These are phyloP conservation scores for Hypotaenidia philippensis DNA, from an alignment of 2,797 vertebrate species.

Conservation along the genomic window DNA sequence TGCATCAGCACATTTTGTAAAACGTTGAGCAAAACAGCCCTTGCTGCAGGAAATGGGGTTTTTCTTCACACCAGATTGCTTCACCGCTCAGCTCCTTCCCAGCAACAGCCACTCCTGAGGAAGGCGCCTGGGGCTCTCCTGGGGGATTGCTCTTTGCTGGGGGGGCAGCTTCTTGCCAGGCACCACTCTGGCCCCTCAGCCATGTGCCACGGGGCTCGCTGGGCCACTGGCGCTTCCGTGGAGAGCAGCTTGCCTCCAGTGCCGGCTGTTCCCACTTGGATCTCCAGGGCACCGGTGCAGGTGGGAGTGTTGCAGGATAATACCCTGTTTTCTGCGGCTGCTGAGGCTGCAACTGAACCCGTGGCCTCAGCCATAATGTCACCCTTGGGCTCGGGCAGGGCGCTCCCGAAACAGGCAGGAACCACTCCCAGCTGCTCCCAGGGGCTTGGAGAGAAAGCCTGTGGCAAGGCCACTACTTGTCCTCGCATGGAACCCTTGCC, in stretches of 20 bases:
- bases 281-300: rapidly evolving
- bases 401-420: background rate
- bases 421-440: background rate
- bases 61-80: conserved; percentile 64
- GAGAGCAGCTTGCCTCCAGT: rapidly evolving
- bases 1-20: conserved; percentile 67
- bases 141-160: background rate
- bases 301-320: background rate
- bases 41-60: conserved; percentile 68
- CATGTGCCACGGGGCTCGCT: background rate
- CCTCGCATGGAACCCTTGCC: rapidly evolving
- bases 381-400: background rate
- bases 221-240: rapidly evolving
- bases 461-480: background rate
- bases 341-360: background rate
- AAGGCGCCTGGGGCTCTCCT: background rate
- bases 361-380: background rate
- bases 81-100: conserved; percentile 46
- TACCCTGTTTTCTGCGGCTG: background rate
- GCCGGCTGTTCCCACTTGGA: background rate
- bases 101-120: background rate
- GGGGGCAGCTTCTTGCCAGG: background rate
- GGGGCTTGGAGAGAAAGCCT: rapidly evolving
- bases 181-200: background rate
- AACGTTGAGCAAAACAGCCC: conserved; percentile 63